phyloP scores from a whole-genome alignment of 64 coral and sea anemone genomes.

The Stichodactyla helianthus region DNA sequence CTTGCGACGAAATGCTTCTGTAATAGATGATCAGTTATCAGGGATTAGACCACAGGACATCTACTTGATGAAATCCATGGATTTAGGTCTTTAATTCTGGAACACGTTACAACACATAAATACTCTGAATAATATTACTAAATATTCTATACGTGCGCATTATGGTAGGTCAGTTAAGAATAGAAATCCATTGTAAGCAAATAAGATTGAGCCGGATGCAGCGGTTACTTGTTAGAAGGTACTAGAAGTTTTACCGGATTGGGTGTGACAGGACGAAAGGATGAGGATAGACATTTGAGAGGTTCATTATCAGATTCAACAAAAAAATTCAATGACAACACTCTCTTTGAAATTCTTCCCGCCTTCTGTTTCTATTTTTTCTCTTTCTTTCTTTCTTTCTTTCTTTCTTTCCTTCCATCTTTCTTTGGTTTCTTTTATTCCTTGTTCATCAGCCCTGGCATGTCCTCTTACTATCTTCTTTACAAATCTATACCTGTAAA shows the following conservation, averaged over 20 bases:
- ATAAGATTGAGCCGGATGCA: neutral
- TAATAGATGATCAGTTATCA: neutral
- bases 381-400: neutral
- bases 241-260: neutral
- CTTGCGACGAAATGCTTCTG: neutral
- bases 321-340: no score
- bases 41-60: neutral
- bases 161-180: neutral
- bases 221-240: neutral
- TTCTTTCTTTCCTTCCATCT: neutral
- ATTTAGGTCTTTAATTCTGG: neutral
- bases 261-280: neutral
- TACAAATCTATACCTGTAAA: no score
- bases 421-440: neutral
- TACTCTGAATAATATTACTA: neutral
- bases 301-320: neutral
- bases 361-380: no score
- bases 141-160: neutral
- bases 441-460: no score
- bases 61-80: neutral
- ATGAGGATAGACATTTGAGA: neutral
- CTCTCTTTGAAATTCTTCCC: no score
- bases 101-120: neutral
- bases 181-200: neutral
- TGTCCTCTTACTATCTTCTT: no score